These are phyloP conservation scores for Brachycybe producta DNA, from an alignment of 2,888 invertebrate species.

Conservation along the genomic window DNA sequence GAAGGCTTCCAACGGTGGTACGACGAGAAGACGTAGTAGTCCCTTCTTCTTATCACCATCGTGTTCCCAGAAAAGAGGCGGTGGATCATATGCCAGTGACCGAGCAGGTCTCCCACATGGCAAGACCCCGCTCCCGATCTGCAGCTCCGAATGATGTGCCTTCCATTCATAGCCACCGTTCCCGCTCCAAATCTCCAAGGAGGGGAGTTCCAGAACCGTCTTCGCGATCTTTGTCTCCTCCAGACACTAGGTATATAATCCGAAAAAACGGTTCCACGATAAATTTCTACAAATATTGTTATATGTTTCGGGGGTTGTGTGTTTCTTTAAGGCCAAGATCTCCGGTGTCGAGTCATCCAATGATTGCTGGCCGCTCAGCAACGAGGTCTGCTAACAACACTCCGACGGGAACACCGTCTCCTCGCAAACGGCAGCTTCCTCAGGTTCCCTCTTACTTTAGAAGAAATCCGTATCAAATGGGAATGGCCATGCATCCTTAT, in stretches of 20 bases:
- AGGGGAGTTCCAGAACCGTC: conserved; percentile 41
- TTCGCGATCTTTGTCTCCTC: conserved; percentile 65
- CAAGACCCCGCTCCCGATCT: conserved; percentile 36
- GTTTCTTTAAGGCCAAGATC: conserved; percentile 10
- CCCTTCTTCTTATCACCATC: conserved; percentile 3
- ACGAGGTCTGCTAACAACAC: conserved; percentile 56
- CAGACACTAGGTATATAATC: conserved; percentile 47
- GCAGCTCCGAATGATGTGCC: conserved; percentile 62
- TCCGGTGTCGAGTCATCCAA: conserved; percentile 16
- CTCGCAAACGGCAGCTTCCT: conserved; percentile 87
- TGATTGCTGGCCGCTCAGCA: conserved; percentile 17
- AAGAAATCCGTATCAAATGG: conserved; percentile 17
- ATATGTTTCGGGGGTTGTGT: neutral
- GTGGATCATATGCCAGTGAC: conserved; percentile 10
- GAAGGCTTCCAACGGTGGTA: conserved; percentile 27
- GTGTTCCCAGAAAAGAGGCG: conserved; percentile 5
- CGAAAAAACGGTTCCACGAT: neutral
- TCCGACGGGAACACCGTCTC: conserved; percentile 72
- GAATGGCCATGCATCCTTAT: conserved; percentile 8
- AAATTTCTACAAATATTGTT: no score
- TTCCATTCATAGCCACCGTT: conserved; percentile 43
- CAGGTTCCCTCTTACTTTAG: conserved; percentile 55
- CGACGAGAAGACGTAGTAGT: conserved; percentile 10
- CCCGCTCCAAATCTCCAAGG: conserved; percentile 66
- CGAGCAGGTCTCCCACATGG: conserved; percentile 12